These are phyloP conservation scores for Papilio xuthus DNA, from an alignment of 1,140 invertebrate genomes.

Conservation along the genomic window DNA sequence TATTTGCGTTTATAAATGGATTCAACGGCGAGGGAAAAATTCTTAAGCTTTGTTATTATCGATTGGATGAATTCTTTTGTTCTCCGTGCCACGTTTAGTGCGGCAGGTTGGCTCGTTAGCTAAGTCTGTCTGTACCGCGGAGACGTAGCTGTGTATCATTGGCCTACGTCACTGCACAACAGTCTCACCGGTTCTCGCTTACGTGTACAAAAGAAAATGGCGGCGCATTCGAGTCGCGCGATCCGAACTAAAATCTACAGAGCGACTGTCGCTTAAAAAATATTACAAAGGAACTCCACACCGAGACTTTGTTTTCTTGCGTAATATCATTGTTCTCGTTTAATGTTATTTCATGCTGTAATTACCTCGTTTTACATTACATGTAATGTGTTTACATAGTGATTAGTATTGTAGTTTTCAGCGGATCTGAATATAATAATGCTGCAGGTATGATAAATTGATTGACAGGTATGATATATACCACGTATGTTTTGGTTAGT, in stretches of 20 bases:
- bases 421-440: not conserved
- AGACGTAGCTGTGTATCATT: slow-evolving; percentile 69
- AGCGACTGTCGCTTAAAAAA: slow-evolving; percentile 36
- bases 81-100: slow-evolving; percentile 59
- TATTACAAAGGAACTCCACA: slow-evolving; percentile 6
- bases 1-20: slow-evolving; percentile 25
- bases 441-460: not conserved
- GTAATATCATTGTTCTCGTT: slow-evolving; percentile 16
- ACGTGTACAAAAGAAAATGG: slow-evolving; percentile 74
- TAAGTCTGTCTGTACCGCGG: slow-evolving; percentile 64
- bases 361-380: slow-evolving; percentile 5
- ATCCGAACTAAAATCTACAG: slow-evolving; percentile 43
- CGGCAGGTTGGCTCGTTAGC: slow-evolving; percentile 59
- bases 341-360: slow-evolving; percentile 20
- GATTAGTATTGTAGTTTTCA: not conserved
- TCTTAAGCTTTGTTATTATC: slow-evolving; percentile 54
- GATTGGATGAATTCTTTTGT: slow-evolving; percentile 66
- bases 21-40: slow-evolving; percentile 9
- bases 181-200: slow-evolving; percentile 53
- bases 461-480: not conserved
- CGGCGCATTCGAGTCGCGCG: slow-evolving; percentile 54
- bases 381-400: not conserved
- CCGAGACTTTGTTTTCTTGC: slow-evolving; percentile 18
- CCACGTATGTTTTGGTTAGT: not conserved
- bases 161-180: slow-evolving; percentile 60